Conservation (phyloP, 2,797 vertebrate genomes). For the Epinephelus coioides region DNA sequence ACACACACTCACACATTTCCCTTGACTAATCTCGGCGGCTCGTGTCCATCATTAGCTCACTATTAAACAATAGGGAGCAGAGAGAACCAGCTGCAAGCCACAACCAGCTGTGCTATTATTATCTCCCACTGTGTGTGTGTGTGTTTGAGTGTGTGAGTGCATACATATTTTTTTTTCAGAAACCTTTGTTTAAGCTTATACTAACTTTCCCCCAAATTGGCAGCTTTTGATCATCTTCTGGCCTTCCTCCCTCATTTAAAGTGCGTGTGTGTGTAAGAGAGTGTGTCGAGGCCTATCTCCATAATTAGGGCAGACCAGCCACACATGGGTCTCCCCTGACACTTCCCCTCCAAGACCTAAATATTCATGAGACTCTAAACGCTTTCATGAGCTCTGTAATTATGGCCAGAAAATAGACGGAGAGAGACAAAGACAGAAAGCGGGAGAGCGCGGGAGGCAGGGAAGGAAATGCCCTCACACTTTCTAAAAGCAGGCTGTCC, state of each 20-base stretch:
- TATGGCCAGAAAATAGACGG: conserved; percentile 70
- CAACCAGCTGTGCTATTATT: conserved; percentile 64
- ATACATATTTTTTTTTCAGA: background rate
- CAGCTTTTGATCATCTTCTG: conserved; percentile 67
- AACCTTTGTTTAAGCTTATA: conserved; percentile 48
- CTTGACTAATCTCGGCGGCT: conserved; percentile 33
- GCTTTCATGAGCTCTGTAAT: conserved; percentile 79
- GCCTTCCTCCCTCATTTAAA: conserved; percentile 34
- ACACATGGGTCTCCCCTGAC: conserved; percentile 80
- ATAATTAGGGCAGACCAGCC: conserved; percentile 81
- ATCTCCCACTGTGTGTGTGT: conserved; percentile 33
- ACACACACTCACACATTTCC: conserved; percentile 16
- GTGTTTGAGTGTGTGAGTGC: conserved; percentile 7
- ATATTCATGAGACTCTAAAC: conserved; percentile 84
- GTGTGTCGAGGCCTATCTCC: conserved; percentile 51
- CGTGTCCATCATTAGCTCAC: conserved; percentile 61
- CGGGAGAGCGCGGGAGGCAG: conserved; percentile 32
- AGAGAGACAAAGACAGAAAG: conserved; percentile 61
- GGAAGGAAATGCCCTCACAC: conserved; percentile 37
- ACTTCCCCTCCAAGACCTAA: conserved; percentile 76
- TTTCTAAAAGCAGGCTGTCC: conserved; percentile 40
- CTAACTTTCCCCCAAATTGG: conserved; percentile 61
- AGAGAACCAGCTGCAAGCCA: conserved; percentile 65
- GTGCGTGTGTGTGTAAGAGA: conserved; percentile 13
- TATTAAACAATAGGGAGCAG: conserved; percentile 60